Percentiles rank a stretch among this genome's conserved stretches.
Conservation (phyloP, 2,797 vertebrate genomes). For the Mus caroli region DNA sequence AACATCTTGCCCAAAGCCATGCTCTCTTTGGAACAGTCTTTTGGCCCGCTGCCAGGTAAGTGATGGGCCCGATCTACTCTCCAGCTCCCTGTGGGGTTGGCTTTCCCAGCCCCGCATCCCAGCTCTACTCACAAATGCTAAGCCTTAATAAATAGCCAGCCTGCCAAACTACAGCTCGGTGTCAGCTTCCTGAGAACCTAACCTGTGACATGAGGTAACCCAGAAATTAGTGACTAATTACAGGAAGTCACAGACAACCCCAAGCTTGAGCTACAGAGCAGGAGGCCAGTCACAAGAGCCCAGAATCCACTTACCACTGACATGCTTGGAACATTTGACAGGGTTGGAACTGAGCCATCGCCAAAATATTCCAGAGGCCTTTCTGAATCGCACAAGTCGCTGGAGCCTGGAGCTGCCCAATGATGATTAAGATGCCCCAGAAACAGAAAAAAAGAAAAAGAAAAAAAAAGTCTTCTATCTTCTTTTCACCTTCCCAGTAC, state of each 20-base stretch:
- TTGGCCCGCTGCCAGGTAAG: not conserved
- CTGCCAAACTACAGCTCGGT: not conserved
- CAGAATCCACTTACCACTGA: not conserved
- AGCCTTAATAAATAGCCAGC: constrained; percentile 17
- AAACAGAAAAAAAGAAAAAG: not conserved
- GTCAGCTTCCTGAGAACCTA: constrained; percentile 33
- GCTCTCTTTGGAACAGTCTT: not conserved
- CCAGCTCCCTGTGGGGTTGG: not conserved
- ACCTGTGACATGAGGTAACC: not conserved
- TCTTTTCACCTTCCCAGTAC: constrained; percentile 16
- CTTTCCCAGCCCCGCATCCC: not conserved
- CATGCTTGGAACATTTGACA: constrained; percentile 29
- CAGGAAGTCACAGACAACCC: constrained; percentile 37
- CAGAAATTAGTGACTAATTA: constrained; percentile 52
- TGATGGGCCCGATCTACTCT: not conserved
- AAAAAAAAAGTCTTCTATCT: constrained; percentile 22
- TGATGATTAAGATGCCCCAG: constrained; percentile 14
- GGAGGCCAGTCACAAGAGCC: not conserved
- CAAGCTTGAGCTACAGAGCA: constrained; percentile 1
- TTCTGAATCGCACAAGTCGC: not conserved
- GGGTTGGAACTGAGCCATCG: constrained; percentile 1
- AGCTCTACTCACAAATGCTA: not conserved
- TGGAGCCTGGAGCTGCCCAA: not conserved
- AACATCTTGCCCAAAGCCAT: not conserved
- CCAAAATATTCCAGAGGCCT: constrained; percentile 20